These are phyloP conservation scores for Pygoscelis adeliae DNA, from an alignment of 2,113 vertebrate species.

Conservation along the genomic window DNA sequence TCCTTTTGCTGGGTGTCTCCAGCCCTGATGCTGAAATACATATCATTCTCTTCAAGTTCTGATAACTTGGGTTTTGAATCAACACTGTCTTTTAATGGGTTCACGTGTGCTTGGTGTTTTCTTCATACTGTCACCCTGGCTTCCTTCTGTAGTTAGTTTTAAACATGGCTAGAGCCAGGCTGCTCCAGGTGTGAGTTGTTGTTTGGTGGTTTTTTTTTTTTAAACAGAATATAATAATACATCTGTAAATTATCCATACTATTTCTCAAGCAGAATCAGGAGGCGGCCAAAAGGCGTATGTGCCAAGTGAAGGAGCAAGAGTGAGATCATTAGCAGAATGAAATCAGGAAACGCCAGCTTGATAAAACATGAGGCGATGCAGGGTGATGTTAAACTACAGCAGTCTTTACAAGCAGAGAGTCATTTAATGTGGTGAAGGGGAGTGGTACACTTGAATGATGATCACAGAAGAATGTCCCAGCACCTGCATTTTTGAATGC, in stretches of 20 bases:
- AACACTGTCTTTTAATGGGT: neutral
- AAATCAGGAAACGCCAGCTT: neutral
- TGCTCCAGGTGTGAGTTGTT: neutral
- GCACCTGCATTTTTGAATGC: slow-evolving; percentile 27
- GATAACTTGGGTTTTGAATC: neutral
- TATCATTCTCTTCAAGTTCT: neutral
- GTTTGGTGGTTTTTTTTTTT: neutral
- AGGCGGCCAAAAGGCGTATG: neutral
- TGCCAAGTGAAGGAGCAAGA: neutral
- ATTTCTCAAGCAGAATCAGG: neutral
- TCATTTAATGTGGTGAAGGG: neutral
- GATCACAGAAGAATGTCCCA: neutral
- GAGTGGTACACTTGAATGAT: neutral
- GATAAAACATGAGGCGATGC: neutral
- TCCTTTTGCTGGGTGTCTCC: neutral
- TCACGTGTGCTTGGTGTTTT: neutral
- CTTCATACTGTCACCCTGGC: neutral
- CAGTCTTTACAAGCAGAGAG: neutral
- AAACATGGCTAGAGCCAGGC: neutral
- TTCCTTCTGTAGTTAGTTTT: neutral
- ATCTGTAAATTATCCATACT: neutral
- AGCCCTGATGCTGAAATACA: neutral
- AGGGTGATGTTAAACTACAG: neutral
- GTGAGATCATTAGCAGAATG: neutral
- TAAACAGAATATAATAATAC: neutral